phyloP scores from a whole-genome alignment of 2,113 vertebrate species.

The Chloroceryle aenea region DNA sequence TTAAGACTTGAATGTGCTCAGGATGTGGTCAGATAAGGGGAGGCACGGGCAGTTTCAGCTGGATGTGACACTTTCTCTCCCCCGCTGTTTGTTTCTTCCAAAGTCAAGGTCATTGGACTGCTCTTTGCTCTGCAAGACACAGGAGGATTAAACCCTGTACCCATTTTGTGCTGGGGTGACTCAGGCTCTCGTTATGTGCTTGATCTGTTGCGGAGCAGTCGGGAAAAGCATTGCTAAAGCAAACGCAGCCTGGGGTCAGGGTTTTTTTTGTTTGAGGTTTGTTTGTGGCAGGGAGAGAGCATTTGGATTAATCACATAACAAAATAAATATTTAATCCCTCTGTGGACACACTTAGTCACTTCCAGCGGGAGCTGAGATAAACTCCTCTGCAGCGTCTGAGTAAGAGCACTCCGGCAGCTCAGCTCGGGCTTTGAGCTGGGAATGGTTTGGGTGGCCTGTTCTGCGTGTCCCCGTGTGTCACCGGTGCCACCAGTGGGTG shows the following conservation, averaged over 20 bases:
- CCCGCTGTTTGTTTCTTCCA: not conserved
- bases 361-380: not conserved
- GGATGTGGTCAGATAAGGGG: not conserved
- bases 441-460: not conserved
- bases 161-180: not conserved
- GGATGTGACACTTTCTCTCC: not conserved
- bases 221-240: not conserved
- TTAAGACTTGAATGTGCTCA: not conserved
- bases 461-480: not conserved
- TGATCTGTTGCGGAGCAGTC: not conserved
- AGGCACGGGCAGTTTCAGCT: not conserved
- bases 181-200: not conserved
- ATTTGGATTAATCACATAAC: not conserved
- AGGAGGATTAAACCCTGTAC: not conserved
- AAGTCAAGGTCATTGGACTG: not conserved
- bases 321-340: slow-evolving; percentile 20
- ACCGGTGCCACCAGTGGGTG: not conserved
- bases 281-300: not conserved
- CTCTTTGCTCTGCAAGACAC: not conserved
- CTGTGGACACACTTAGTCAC: not conserved
- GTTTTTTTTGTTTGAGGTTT: not conserved
- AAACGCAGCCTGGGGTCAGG: not conserved
- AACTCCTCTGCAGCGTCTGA: not conserved
- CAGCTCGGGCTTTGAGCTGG: not conserved
- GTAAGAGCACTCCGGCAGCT: not conserved